Base-by-base conservation (phyloP, 2,113 vertebrate genomes). In the Protobothrops flavoviridis region DNA sequence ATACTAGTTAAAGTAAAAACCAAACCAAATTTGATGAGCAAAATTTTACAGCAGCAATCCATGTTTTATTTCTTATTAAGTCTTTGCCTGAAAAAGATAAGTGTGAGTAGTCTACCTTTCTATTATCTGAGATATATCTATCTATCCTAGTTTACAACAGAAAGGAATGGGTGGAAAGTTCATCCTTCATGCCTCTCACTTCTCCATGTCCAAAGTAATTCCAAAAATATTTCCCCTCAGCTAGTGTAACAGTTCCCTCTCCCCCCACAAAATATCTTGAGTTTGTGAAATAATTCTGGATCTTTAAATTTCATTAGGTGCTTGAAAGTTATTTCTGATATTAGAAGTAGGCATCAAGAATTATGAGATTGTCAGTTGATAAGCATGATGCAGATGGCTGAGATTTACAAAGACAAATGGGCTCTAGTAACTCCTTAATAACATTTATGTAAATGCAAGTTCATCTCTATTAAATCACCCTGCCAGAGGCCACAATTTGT, bases 391-490 rank as follows among this genome's bases (percentile, higher is more conserved):
- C 12, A 17, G 85, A 85, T 55, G 64, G 90, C 90, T 85, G 33
- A 85, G 86, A 64, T 91, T 45, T 92, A 85, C 53, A 48, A 0
- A 87, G 24, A 69, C 9, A 91, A 57, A 39, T 90, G 87, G 45
- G 13, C 53, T 87, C 91, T 90, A 55, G 93, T 53, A 89, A 87
- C 57, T 94, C 74, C 85, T 93, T 91, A 87, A 20, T 50, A 91
- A 90, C 17, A 39, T 92, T 61, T 24, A 8, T 39, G n/a, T 74
- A 92, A 95, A 91, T 5, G 3, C 48, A 92, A 85, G 61, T 64
- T n/a, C 3, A 0, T n/a, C 61, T 87, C 52, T 90, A 52, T 92
- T 91, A 53, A 92, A 91, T 17, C 91, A 55, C 39, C 64, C 48
- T 48, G 56, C 74, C 48, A 86, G 29, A 20, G 88, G 29, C 81